Base-by-base conservation (phyloP, 2,113 vertebrate species). In the Prolemur simus region DNA sequence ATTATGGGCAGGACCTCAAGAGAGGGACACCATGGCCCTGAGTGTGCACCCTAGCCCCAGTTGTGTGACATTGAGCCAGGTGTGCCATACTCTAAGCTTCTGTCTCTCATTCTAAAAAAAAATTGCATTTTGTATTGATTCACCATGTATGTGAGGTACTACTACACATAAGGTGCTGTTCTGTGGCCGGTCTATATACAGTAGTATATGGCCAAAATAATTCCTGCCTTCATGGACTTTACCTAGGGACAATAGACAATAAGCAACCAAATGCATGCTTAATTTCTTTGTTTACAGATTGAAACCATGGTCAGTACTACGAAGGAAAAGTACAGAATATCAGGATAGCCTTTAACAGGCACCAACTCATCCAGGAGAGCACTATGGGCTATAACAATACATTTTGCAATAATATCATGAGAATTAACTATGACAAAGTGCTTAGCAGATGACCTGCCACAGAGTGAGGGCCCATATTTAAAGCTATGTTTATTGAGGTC, bases 371-470 rank as follows among this genome's bases (percentile, higher is more conserved):
- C 21, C 37, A 47, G 6, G 32, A 92, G 45, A 78, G 17, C 5
- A 20, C 4, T 49, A 14, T 68, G 60, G 27, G 85, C 73, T 85
- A 10, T 23, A 78, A n/a, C 3, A 63, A 49, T 34, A 78, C 18
- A 92, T 87, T 82, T n/a, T 92, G 23, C 42, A 84, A 39, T 63
- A 37, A 14, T 68, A 49, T 45, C 20, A 58, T 45, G 23, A 93
- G 18, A 60, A 66, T 83, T 37, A 86, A 42, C 54, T 66, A 2
- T 58, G 69, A 90, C 47, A 56, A 86, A 94, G 17, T 45, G 29
- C 18, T 97, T 95, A 87, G 32, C 47, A 91, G 10, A 77, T 91
- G 60, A 68, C 3, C 73, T 96, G 54, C 27, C 34, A 93, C 25
- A 95, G 39, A 88, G 64, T 60, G 88, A 78, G 10, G 32, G 34